phyloP scores from a whole-genome alignment of 1,140 invertebrate genomes.

The Hesperophylax magnus region DNA sequence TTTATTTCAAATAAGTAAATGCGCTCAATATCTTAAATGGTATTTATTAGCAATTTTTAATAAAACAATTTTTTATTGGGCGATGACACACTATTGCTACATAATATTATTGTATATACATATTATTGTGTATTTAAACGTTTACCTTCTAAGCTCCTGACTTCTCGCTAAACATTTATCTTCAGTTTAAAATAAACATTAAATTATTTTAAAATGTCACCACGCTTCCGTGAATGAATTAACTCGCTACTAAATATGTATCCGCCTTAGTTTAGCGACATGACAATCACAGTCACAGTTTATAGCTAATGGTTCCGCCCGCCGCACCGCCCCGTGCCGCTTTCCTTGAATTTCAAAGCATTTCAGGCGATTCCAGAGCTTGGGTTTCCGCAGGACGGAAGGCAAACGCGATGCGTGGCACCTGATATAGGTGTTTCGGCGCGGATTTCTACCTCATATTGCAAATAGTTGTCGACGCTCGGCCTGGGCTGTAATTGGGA shows the following conservation, averaged over 20 bases:
- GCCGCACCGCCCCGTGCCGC: neutral
- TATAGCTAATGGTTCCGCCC: neutral
- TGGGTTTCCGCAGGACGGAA: neutral
- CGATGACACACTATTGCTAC: too few species aligned
- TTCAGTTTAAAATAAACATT: too few species aligned
- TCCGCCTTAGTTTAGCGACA: slow-evolving; percentile 9
- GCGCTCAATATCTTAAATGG: too few species aligned
- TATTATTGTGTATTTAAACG: too few species aligned
- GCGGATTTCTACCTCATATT: slow-evolving; percentile 17
- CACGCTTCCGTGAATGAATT: too few species aligned
- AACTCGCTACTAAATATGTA: neutral
- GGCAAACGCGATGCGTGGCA: slow-evolving; percentile 16
- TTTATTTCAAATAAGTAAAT: too few species aligned
- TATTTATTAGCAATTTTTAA: too few species aligned
- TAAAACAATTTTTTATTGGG: too few species aligned
- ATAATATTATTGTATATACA: too few species aligned
- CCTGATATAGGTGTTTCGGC: slow-evolving; percentile 18
- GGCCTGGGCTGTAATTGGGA: slow-evolving; percentile 31
- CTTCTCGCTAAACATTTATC: too few species aligned
- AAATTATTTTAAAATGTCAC: too few species aligned
- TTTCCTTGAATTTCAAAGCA: slow-evolving; percentile 16
- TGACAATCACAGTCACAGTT: neutral
- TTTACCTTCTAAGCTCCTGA: too few species aligned
- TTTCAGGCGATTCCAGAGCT: neutral
- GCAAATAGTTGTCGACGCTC: slow-evolving; percentile 25